Evolutionary conservation across 2,113 vertebrate genomes (phyloP).

Genomic region (Prionailurus viverrinus): DNA sequence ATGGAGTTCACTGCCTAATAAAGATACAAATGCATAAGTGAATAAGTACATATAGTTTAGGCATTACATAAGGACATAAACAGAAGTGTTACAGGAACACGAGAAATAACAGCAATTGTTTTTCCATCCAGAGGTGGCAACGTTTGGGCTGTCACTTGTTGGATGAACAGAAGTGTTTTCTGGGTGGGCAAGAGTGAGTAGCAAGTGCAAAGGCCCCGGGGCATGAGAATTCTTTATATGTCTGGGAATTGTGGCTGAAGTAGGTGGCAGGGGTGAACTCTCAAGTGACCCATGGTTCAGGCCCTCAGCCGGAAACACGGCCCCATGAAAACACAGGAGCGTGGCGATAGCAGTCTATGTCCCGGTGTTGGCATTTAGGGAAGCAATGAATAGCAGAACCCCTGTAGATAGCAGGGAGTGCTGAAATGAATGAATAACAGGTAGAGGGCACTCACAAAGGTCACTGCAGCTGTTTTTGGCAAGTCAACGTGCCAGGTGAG

Average conservation of each 20-base stretch:
- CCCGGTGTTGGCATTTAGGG: background rate
- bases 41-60: background rate
- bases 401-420: background rate
- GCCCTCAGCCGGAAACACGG: background rate
- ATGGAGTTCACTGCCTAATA: background rate
- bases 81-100: background rate
- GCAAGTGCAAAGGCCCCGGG: background rate
- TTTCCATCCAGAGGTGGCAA: background rate
- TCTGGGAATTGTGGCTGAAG: background rate
- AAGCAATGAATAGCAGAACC: background rate
- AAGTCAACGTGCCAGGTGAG: background rate
- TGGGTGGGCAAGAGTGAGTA: background rate
- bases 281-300: background rate
- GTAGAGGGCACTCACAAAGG: background rate
- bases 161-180: background rate
- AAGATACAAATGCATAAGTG: background rate
- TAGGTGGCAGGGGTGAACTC: no score
- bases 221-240: background rate
- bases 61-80: background rate
- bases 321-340: background rate
- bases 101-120: background rate
- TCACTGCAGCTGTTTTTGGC: background rate
- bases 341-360: rapidly evolving
- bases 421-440: background rate
- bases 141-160: background rate